Percentiles rank a stretch among this genome's conserved stretches.
phyloP scores from a whole-genome alignment of 1,140 invertebrate genomes.

The Drosophila ambigua region DNA sequence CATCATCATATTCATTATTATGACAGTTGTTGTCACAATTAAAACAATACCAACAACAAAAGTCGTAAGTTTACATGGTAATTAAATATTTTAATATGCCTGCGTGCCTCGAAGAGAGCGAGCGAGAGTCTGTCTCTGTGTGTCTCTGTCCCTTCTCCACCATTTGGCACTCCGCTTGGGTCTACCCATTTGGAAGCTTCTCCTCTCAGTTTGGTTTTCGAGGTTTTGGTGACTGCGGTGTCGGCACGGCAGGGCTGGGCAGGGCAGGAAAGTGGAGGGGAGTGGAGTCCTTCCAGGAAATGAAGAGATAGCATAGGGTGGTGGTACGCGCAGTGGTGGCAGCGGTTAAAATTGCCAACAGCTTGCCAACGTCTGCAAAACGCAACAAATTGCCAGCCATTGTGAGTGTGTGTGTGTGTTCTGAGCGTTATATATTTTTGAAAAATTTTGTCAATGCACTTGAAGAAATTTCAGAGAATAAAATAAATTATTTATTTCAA shows the following conservation, averaged over 20 bases:
- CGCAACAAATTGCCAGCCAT: conserved; percentile 69
- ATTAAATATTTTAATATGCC: conserved; percentile 83
- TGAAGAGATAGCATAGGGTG: conserved; percentile 44
- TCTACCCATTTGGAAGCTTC: conserved; percentile 29
- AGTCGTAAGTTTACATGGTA: conserved; percentile 82
- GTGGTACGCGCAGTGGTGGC: conserved; percentile 29
- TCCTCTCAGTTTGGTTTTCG: conserved; percentile 31
- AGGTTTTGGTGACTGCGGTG: conserved; percentile 49
- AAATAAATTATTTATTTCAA: too few relatives aligned
- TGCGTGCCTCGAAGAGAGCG: conserved; percentile 26
- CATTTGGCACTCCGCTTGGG: conserved; percentile 35
- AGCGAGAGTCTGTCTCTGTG: background rate
- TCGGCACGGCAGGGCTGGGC: background rate
- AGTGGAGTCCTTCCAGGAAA: conserved; percentile 20
- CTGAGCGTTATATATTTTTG: conserved; percentile 1
- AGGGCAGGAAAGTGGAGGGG: background rate
- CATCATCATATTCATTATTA: conserved; percentile 82
- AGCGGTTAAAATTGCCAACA: conserved; percentile 73
- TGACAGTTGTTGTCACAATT: conserved; percentile 82
- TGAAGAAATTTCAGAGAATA: conserved; percentile 10
- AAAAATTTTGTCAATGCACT: conserved; percentile 31
- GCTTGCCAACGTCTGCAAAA: conserved; percentile 52
- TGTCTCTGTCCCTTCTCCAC: background rate
- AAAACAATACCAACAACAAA: conserved; percentile 82
- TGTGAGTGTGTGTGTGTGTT: conserved; percentile 16